A percentile compares a stretch with the other conserved stretches of the same genome.
Evolutionary conservation across 2,888 invertebrate genomes (phyloP).

Genomic region (Escarpia spicata): DNA sequence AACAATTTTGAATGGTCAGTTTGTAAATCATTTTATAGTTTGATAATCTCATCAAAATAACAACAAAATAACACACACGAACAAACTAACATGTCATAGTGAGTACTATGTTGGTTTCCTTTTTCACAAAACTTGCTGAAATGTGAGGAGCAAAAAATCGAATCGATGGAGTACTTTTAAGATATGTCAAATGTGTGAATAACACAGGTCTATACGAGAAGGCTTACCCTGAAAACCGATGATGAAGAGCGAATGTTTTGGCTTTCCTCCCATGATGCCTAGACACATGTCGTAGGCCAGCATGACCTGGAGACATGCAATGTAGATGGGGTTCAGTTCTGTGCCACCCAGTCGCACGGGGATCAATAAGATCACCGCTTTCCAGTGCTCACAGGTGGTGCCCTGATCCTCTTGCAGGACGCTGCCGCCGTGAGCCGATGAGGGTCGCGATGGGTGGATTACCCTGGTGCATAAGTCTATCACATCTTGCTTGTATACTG

Average conservation of each 20-base stretch:
- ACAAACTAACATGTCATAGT: background rate
- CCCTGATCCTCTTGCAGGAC: constrained; percentile 6
- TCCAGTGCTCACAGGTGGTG: constrained; percentile 45
- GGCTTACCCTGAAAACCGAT: constrained; percentile 83
- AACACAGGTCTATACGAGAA: background rate
- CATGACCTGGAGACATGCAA: constrained; percentile 81
- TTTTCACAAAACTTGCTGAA: too few species aligned
- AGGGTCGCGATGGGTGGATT: constrained; percentile 36
- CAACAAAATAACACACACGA: too few species aligned
- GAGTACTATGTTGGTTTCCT: background rate
- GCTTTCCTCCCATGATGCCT: constrained; percentile 91
- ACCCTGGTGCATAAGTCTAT: constrained; percentile 68
- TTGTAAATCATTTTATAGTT: too few species aligned
- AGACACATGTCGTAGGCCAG: constrained; percentile 85
- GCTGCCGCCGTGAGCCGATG: constrained; percentile 25
- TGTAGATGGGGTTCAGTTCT: constrained; percentile 85
- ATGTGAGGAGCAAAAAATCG: too few species aligned
- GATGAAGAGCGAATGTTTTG: constrained; percentile 92
- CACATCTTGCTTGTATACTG: constrained; percentile 82
- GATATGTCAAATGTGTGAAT: too few species aligned
- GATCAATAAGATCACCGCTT: constrained; percentile 78
- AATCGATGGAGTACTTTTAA: background rate
- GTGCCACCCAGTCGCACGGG: constrained; percentile 89
- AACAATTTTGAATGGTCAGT: too few species aligned
- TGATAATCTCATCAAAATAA: too few species aligned